phyloP scores from a whole-genome alignment of 1,140 invertebrate species.

The Agraylea sexmaculata region DNA sequence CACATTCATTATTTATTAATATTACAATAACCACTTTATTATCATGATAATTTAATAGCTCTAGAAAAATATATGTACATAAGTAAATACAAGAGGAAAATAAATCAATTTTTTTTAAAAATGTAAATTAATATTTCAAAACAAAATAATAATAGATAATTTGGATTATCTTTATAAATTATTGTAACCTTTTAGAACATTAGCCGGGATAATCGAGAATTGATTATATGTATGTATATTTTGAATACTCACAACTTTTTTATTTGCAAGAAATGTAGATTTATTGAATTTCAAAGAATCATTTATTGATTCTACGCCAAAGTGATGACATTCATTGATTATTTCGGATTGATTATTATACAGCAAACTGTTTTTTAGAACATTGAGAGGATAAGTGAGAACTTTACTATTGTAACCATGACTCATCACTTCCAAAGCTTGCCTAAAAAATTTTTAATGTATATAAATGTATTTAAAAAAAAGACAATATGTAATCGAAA shows the following conservation, averaged over 20 bases:
- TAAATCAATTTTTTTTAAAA: no score
- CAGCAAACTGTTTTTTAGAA: constrained; percentile 26
- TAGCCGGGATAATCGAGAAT: no score
- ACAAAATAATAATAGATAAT: no score
- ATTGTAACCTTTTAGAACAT: no score
- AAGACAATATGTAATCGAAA: background rate
- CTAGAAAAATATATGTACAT: no score
- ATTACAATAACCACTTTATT: no score
- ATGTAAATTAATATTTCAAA: no score
- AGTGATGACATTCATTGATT: constrained; percentile 23
- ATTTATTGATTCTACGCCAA: constrained; percentile 23
- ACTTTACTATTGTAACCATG: constrained; percentile 42
- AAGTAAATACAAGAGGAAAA: no score
- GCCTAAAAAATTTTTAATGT: constrained; percentile 29
- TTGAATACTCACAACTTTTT: constrained; percentile 9
- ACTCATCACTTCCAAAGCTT: constrained; percentile 39
- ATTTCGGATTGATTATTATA: constrained; percentile 24
- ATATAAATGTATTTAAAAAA: constrained; percentile 7
- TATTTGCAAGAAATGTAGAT: constrained; percentile 25
- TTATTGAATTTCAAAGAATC: constrained; percentile 26
- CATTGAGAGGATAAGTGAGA: constrained; percentile 32
- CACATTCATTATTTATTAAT: no score
- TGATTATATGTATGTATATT: background rate
- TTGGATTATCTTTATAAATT: no score
- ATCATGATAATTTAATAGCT: no score